Evolutionary conservation across 2,888 invertebrate species (phyloP).

Genomic region (Ophraella communa): DNA sequence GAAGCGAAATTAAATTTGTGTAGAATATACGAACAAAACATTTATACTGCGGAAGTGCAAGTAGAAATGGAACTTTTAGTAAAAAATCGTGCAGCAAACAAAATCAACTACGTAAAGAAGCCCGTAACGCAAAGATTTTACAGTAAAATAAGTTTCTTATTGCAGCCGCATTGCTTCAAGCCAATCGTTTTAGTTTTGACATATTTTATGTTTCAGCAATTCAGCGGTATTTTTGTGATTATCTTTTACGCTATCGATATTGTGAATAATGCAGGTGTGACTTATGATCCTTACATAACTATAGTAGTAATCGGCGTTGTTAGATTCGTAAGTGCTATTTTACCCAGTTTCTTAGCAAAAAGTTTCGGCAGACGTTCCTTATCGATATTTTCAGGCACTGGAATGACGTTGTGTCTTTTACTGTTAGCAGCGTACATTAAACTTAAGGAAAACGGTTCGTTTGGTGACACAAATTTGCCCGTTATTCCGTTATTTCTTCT

Average conservation of each 20-base stretch:
- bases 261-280: conserved; percentile 60
- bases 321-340: conserved; percentile 59
- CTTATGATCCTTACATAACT: conserved; percentile 60
- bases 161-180: conserved; percentile 57
- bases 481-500: conserved; percentile 60
- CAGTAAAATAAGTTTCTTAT: conserved; percentile 50
- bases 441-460: conserved; percentile 47
- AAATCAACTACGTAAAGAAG: conserved; percentile 28
- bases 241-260: conserved; percentile 66
- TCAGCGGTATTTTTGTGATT: conserved; percentile 64
- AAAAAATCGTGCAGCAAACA: conserved; percentile 39
- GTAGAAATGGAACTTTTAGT: conserved; percentile 51
- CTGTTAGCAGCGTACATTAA: conserved; percentile 60
- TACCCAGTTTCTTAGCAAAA: conserved; percentile 62
- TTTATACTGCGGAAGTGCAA: conserved; percentile 43
- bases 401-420: conserved; percentile 65
- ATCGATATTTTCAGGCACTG: conserved; percentile 65
- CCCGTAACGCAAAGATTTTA: conserved; percentile 38
- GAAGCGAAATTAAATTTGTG: conserved; percentile 60
- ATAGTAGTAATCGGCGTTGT: conserved; percentile 63
- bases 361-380: conserved; percentile 66
- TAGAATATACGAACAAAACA: conserved; percentile 56
- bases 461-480: conserved; percentile 42
- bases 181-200: conserved; percentile 61
- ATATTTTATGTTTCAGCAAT: conserved; percentile 67